A percentile compares a stretch with the other conserved stretches of the same genome.
These are phyloP conservation scores for Aelia acuminata DNA, from an alignment of 2,888 invertebrate species.

Conservation along the genomic window DNA sequence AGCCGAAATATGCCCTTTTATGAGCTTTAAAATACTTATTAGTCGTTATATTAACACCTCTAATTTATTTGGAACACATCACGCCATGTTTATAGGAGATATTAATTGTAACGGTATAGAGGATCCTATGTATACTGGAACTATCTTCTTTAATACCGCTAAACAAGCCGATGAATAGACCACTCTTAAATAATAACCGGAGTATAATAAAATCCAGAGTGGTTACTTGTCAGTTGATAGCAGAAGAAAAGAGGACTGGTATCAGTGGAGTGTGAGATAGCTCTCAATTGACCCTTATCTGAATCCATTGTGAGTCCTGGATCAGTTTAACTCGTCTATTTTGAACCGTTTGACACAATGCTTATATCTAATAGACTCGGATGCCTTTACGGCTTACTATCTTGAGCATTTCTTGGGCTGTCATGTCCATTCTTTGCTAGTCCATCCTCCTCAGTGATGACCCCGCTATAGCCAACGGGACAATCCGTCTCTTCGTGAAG, in stretches of 20 bases:
- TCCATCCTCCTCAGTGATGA: background rate
- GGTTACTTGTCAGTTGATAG: slow-evolving; percentile 6
- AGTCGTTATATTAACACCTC: no score
- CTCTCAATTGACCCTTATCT: slow-evolving; percentile 17
- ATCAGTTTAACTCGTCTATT: slow-evolving; percentile 41
- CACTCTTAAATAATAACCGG: background rate
- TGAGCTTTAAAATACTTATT: no score
- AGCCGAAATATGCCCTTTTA: no score
- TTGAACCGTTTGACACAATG: slow-evolving; percentile 35
- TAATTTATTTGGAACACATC: background rate
- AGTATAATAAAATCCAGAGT: background rate
- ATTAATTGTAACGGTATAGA: background rate
- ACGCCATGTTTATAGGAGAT: background rate
- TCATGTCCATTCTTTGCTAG: background rate
- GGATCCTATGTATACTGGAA: background rate
- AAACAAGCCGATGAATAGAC: background rate
- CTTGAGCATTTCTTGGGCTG: background rate
- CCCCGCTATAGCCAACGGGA: background rate
- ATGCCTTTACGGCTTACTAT: slow-evolving; percentile 22
- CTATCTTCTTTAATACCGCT: background rate
- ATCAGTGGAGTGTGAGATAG: background rate
- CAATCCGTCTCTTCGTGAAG: slow-evolving; percentile 2
- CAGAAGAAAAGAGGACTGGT: background rate
- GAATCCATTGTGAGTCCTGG: background rate
- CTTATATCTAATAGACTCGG: slow-evolving; percentile 30